Evolutionary conservation across 2,888 invertebrate species (phyloP), one percentile per base, ranked within the genome.

Genomic region (Lasioglossum calceatum): DNA sequence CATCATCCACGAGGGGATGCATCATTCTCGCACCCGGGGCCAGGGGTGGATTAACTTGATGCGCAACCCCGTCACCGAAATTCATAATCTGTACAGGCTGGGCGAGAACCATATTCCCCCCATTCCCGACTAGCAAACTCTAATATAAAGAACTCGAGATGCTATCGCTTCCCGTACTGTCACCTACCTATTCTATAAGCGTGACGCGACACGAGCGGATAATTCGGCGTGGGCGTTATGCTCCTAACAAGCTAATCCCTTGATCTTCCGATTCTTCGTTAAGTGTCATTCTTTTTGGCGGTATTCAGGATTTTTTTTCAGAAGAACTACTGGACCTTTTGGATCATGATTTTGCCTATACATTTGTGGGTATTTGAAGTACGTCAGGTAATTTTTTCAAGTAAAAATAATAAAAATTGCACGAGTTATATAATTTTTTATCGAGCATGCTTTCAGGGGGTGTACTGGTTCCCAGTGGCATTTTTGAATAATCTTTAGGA

Each of bases 1-100:
- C 92, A 93, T 92, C 92, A 92, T 88, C 89, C 91, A 36, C 36
- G 84, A 85, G 84, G 87, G 90, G 90, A 90, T 89, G 92, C 91
- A 88, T 92, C 92, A 91, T 91, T 85, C 90, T 89, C 91, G 87
- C 90, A 85, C 90, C 86, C 85, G 39, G 80, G 83, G 36, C 76
- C 78, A 91, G 88, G 86, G 88, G 81, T 87, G 91, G 88, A 90
- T 90, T 91, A 90, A 90, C 90, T 90, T 82, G 90, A 90, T 90
- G 91, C 87, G 91, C 85, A 86, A 85, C 84, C 90, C 85, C 88
- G 91, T 90, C 85, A 87, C 91, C 82, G 77, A 88, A 90, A 91
- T 90, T 90, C 90, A 90, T 90, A 91, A 90, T 90, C 88, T 81
- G 84, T 79, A 80, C 88, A 79, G 85, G 36, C 84, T 74, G 77